A percentile compares a stretch with the other conserved stretches of the same genome.
phyloP scores from a whole-genome alignment of 2,888 invertebrate genomes.

The Drosophila fungiperda region DNA sequence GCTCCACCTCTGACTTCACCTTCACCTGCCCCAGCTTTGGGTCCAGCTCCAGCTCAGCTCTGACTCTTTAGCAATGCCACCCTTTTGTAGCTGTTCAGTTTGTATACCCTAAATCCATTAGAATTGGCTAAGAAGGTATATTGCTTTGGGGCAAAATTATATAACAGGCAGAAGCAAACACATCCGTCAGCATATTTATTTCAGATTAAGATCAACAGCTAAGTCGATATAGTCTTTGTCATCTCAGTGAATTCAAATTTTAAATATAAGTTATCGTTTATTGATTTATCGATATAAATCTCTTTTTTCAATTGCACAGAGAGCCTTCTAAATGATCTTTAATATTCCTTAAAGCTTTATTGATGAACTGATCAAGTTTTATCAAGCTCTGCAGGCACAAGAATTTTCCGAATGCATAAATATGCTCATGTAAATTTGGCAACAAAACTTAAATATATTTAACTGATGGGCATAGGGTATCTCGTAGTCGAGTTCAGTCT shows the following conservation, averaged over 20 bases:
- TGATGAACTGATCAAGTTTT: neutral
- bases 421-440: neutral
- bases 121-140: neutral
- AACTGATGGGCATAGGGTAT: neutral
- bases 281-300: neutral
- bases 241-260: neutral
- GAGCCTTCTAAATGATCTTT: too few species aligned
- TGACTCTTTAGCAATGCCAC: slow-evolving; percentile 24
- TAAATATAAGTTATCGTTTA: neutral
- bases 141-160: neutral
- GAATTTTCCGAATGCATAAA: neutral
- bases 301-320: too few species aligned
- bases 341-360: neutral
- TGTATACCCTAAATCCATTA: neutral
- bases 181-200: neutral
- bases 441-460: neutral
- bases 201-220: neutral
- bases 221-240: neutral
- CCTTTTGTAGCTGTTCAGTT: slow-evolving; percentile 35
- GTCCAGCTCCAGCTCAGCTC: slow-evolving; percentile 1
- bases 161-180: neutral
- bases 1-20: neutral
- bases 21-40: too few species aligned
- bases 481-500: neutral
- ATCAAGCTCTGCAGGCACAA: neutral